phyloP scores from a whole-genome alignment of 2,797 vertebrate species.

The Protosalanx chinensis region DNA sequence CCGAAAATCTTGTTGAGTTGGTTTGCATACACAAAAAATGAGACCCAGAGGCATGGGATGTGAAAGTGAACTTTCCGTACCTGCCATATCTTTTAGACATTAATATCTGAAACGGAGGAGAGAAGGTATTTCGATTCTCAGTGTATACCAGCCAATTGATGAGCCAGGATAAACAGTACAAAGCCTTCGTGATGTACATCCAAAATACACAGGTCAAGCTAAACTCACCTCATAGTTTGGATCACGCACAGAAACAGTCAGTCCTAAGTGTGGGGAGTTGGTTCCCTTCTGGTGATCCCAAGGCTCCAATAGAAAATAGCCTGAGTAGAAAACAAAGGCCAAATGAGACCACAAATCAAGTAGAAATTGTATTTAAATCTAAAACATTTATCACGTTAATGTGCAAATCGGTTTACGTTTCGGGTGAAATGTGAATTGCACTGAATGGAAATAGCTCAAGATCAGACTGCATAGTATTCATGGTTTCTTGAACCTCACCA shows the following conservation, averaged over 20 bases:
- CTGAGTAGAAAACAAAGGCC: constrained; percentile 57
- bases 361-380: too few relatives aligned
- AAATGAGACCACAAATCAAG: too few relatives aligned
- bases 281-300: constrained; percentile 70
- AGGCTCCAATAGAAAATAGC: constrained; percentile 80
- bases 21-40: constrained; percentile 87
- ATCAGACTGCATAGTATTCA: background rate
- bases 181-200: too few relatives aligned
- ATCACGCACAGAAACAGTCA: constrained; percentile 80
- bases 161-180: too few relatives aligned
- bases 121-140: background rate
- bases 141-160: too few relatives aligned
- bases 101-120: constrained; percentile 65
- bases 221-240: constrained; percentile 76
- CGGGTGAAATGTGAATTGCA: background rate
- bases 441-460: background rate
- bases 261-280: constrained; percentile 79
- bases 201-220: too few relatives aligned
- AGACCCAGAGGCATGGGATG: constrained; percentile 78
- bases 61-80: constrained; percentile 83
- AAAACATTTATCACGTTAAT: too few relatives aligned
- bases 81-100: constrained; percentile 82
- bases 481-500: constrained; percentile 69
- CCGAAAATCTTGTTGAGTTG: constrained; percentile 82
- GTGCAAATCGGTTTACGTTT: background rate